Evolutionary conservation across 2,888 invertebrate genomes (phyloP), one percentile per base, ranked within the genome.

Genomic region (Fabriciana adippe): DNA sequence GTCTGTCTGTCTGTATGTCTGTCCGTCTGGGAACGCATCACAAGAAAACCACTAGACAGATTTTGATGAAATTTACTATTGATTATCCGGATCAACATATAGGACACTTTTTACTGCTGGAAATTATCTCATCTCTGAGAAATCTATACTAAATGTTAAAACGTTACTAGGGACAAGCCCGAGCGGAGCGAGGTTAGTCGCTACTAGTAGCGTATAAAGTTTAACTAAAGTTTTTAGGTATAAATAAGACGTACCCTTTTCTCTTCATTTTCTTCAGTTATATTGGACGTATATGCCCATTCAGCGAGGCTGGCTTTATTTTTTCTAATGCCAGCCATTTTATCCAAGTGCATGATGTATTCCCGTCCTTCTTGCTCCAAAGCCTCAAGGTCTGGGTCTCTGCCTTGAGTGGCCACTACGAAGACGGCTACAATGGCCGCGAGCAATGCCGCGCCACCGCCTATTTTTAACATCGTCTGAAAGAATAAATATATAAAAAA

Each of bases 251-350:
- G 55, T 26, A 92, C 92, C 84, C 87, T 82, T 70, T 79, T 83
- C n/a, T 90, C 91, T 16, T 92, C 92, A 76, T 92, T 97, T 67
- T 94, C 94, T 63, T 96, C 94, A 0, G 95, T 97, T 54, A 97
- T 93, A 81, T 97, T 96, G 0, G 96, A 95, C 0, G 94, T 95
- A 80, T 97, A 97, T 0, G 92, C 93, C 97, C 97, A 97, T 68
- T 94, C 93, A 0, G 95, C 95, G 3, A 94, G 74, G 0, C 93
- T 91, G 5, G 93, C 93, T n/a, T 91, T 86, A 78, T 96, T 95
- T 71, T 90, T 92, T 77, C 94, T 93, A 60, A 87, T 76, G 0
- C 94, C 94, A n/a, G 93, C 86, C 68, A 94, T 93, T 61, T 89
- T 91, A 80, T 96, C 95, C 41, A 95, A 80, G 68, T 94, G 92